Percentiles rank a stretch among this genome's conserved stretches.
phyloP scores from a whole-genome alignment of 1,140 invertebrate genomes.

The Papilio polyxenes region DNA sequence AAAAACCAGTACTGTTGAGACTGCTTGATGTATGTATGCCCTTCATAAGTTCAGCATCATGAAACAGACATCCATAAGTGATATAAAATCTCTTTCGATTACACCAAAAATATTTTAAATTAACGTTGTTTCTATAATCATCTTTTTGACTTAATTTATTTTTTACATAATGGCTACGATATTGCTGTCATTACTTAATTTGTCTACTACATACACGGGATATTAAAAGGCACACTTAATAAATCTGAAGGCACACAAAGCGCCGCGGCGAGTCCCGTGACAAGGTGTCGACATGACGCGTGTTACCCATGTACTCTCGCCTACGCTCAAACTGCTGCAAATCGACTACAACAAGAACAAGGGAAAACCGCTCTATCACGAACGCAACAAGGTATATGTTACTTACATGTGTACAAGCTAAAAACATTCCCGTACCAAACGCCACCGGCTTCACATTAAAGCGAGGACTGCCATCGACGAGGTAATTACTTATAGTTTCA shows the following conservation, averaged over 20 bases:
- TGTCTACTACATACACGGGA: background rate
- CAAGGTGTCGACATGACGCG: conserved; percentile 37
- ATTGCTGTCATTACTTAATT: conserved; percentile 7
- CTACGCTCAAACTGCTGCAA: conserved; percentile 30
- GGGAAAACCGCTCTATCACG: background rate
- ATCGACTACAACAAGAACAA: conserved; percentile 20
- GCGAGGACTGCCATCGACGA: conserved; percentile 35
- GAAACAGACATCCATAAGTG: too few species aligned
- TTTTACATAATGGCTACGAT: background rate
- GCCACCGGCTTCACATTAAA: conserved; percentile 37
- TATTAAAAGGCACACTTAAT: conserved; percentile 30
- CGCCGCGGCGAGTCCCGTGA: conserved; percentile 28
- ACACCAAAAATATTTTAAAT: too few species aligned
- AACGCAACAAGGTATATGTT: conserved; percentile 3
- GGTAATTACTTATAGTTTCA: conserved; percentile 34
- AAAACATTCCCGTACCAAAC: conserved; percentile 35
- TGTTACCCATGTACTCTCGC: conserved; percentile 36
- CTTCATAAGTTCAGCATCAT: too few species aligned
- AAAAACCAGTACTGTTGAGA: background rate
- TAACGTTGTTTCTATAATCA: too few species aligned
- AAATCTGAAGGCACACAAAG: conserved; percentile 32
- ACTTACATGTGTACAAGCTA: conserved; percentile 1
- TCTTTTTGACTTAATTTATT: too few species aligned
- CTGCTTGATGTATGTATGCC: background rate
- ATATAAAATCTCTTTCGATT: too few species aligned